Conservation (phyloP, 53 echinoderm and acorn worm genomes). For the Mesocentrotus franciscanus region DNA sequence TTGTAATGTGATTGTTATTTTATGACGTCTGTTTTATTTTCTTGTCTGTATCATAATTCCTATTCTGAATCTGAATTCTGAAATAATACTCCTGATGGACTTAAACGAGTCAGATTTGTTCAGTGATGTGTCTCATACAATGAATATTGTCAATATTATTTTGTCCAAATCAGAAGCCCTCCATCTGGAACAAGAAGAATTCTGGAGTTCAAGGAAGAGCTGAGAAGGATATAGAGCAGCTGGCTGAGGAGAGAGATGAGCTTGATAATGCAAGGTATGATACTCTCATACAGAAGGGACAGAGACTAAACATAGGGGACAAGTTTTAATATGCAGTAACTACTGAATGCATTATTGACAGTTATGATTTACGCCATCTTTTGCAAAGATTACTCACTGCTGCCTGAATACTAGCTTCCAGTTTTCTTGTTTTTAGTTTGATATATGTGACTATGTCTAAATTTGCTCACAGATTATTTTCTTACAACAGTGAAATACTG, state of each 20-base stretch:
- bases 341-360: not conserved
- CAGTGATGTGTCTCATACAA: not conserved
- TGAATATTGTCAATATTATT: not conserved
- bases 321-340: not conserved
- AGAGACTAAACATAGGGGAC: not conserved
- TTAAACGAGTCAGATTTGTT: not conserved
- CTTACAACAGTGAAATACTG: too few species aligned
- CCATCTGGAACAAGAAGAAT: constrained; percentile 95
- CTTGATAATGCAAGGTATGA: constrained; percentile 86
- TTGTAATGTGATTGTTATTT: too few species aligned
- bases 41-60: not conserved
- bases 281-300: not conserved
- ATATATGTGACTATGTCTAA: too few species aligned
- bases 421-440: too few species aligned
- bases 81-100: too few species aligned
- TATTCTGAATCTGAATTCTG: not conserved
- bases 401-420: too few species aligned
- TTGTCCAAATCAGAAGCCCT: constrained; percentile 68
- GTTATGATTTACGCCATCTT: not conserved
- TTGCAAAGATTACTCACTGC: too few species aligned
- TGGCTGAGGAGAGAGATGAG: constrained; percentile 74
- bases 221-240: constrained; percentile 68
- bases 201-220: constrained; percentile 72
- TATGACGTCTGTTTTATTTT: not conserved
- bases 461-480: too few species aligned